Evolutionary conservation across 1,140 invertebrate genomes (phyloP).

Genomic region (Drosophila serrata): DNA sequence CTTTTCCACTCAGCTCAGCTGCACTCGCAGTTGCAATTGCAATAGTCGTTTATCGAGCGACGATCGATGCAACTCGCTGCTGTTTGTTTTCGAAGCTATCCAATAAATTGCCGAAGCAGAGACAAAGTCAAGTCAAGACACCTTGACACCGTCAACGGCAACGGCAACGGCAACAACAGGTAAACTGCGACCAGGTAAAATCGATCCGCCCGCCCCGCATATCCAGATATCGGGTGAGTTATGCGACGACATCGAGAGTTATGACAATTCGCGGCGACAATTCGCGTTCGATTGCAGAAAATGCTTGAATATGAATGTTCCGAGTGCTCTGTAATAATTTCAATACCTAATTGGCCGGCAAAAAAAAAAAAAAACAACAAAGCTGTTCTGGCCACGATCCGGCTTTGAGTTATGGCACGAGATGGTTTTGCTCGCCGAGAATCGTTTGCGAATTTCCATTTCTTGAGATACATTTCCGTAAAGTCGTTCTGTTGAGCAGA

Average conservation of each 20-base stretch:
- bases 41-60: constrained; percentile 69
- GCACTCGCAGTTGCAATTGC: constrained; percentile 22
- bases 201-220: constrained; percentile 5
- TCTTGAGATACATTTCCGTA: not conserved
- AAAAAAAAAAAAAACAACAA: too few species aligned
- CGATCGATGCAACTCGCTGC: constrained; percentile 66
- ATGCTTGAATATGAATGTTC: constrained; percentile 58
- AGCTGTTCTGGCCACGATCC: constrained; percentile 9
- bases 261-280: constrained; percentile 70
- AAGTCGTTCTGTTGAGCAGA: not conserved
- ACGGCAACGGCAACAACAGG: too few species aligned
- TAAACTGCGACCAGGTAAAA: not conserved
- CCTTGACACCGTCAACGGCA: constrained; percentile 61
- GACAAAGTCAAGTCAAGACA: constrained; percentile 59
- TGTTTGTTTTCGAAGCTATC: constrained; percentile 33
- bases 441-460: constrained; percentile 4
- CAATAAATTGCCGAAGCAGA: constrained; percentile 74
- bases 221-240: constrained; percentile 50
- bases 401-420: constrained; percentile 15
- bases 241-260: constrained; percentile 69
- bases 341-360: constrained; percentile 44
- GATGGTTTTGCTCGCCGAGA: not conserved
- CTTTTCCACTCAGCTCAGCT: constrained; percentile 50
- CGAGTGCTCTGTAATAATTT: constrained; percentile 53
- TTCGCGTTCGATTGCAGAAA: constrained; percentile 46